Evolutionary conservation across 1,140 invertebrate genomes (phyloP), one percentile per base, ranked within the genome.

Genomic region (Andricus grossulariae): DNA sequence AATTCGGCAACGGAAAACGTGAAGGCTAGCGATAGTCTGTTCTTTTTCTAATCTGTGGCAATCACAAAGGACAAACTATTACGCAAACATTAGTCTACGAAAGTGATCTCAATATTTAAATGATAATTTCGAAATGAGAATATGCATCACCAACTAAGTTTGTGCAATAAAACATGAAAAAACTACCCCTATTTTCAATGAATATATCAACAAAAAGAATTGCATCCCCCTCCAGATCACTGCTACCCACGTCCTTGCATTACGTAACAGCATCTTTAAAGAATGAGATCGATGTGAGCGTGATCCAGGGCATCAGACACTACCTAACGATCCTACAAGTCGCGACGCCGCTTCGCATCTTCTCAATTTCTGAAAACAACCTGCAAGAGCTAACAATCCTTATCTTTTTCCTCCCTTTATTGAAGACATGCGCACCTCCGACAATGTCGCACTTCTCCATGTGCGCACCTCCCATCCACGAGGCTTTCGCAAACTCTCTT

Each of bases 281-380:
- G 60, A 32, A 66, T 25, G 8, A 54, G 52, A 54, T 54, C 52
- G 52, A 54, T 54, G 6, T 54, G n/a, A 54, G 52, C 52, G 18
- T n/a, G 52, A 54, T 54, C 52, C 18, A 19, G 52, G 25, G 60
- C n/a, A 66, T 66, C 60, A 12, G 60, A 66, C 32, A 45, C 8
- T 11, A 2, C 7, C 39, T 45, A 45, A 45, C 39, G 39, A 45
- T 45, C 39, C 39, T 45, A 45, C 39, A 39, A 39, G 60, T 66
- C 39, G 25, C 25, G 60, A 66, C 60, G 25, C 12, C 60, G 60
- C n/a, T 66, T n/a, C 60, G 39, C 39, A 45, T 66, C 21, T 57
- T 39, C 60, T 66, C 60, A 66, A 66, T 66, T 66, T 66, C 25
- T 39, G 60, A 66, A 66, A 66, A 66, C 60, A 66, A 66, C 39